Conservation (phyloP, 2,113 vertebrate genomes). For the Sturnira hondurensis region DNA sequence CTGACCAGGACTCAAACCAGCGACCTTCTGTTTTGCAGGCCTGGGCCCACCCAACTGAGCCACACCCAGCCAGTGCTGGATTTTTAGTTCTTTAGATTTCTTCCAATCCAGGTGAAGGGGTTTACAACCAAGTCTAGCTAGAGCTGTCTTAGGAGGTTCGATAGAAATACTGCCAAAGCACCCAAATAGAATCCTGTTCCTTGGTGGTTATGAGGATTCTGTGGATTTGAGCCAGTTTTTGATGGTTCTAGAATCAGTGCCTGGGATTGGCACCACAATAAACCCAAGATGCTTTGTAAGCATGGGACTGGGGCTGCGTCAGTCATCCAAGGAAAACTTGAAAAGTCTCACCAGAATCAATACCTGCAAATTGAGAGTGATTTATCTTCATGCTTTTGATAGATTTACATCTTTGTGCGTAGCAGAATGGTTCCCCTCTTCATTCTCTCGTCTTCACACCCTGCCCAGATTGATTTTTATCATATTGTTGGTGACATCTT, state of each 20-base stretch:
- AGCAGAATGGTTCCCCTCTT: not conserved
- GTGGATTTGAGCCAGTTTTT: not conserved
- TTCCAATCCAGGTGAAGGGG: not conserved
- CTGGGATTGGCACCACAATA: not conserved
- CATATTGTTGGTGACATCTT: not conserved
- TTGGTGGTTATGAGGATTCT: not conserved
- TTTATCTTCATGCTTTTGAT: not conserved
- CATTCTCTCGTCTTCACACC: not conserved
- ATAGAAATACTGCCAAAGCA: not conserved
- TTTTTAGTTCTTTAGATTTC: not conserved
- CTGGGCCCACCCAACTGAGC: too few relatives aligned
- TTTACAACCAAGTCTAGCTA: not conserved
- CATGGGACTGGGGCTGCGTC: not conserved
- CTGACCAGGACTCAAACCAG: too few relatives aligned
- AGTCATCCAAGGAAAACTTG: not conserved
- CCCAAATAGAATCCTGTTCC: not conserved
- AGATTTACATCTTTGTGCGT: not conserved
- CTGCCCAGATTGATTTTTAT: not conserved
- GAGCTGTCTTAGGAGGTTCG: not conserved
- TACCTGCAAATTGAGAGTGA: not conserved
- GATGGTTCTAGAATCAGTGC: not conserved
- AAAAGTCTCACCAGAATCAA: not conserved
- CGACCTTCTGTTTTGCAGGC: too few relatives aligned
- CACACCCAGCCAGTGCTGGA: too few relatives aligned
- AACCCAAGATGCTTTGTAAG: not conserved